A percentile compares a stretch with the other conserved stretches of the same genome.
These are phyloP conservation scores for Priocnemis perturbator DNA, from an alignment of 2,888 invertebrate genomes.

Conservation along the genomic window DNA sequence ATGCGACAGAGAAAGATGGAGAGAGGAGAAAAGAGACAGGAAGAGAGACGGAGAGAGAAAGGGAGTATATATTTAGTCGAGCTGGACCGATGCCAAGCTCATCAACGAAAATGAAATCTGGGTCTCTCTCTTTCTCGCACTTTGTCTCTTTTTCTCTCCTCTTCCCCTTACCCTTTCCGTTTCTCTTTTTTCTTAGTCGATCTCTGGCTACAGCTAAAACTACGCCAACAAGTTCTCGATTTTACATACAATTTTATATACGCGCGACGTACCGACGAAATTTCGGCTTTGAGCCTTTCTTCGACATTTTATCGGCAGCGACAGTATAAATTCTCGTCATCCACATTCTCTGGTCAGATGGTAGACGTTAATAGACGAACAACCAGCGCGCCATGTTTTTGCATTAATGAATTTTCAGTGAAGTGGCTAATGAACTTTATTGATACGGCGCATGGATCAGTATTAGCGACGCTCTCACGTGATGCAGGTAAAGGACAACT, in stretches of 20 bases:
- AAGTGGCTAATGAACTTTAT: too few relatives aligned
- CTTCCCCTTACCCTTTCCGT: constrained; percentile 60
- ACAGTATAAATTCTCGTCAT: too few relatives aligned
- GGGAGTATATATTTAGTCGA: constrained; percentile 73
- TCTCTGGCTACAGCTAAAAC: constrained; percentile 49
- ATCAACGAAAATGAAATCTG: constrained; percentile 76
- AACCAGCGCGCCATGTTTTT: too few relatives aligned
- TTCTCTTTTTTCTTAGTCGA: constrained; percentile 33
- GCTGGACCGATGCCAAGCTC: constrained; percentile 73
- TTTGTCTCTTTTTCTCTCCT: constrained; percentile 35
- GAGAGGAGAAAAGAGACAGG: constrained; percentile 30
- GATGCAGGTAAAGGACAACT: too few relatives aligned
- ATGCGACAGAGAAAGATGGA: constrained; percentile 8
- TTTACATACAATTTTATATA: constrained; percentile 7
- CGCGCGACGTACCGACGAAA: background rate
- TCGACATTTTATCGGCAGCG: background rate
- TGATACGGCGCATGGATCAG: too few relatives aligned
- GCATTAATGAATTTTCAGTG: too few relatives aligned
- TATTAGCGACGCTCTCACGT: too few relatives aligned
- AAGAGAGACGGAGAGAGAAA: constrained; percentile 49
- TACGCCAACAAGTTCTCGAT: constrained; percentile 46
- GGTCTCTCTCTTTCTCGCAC: constrained; percentile 66
- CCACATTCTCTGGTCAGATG: too few relatives aligned
- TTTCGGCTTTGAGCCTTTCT: background rate
- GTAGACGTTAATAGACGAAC: too few relatives aligned